phyloP scores from a whole-genome alignment of 2,888 invertebrate species.

The Rhabditoides inermis region DNA sequence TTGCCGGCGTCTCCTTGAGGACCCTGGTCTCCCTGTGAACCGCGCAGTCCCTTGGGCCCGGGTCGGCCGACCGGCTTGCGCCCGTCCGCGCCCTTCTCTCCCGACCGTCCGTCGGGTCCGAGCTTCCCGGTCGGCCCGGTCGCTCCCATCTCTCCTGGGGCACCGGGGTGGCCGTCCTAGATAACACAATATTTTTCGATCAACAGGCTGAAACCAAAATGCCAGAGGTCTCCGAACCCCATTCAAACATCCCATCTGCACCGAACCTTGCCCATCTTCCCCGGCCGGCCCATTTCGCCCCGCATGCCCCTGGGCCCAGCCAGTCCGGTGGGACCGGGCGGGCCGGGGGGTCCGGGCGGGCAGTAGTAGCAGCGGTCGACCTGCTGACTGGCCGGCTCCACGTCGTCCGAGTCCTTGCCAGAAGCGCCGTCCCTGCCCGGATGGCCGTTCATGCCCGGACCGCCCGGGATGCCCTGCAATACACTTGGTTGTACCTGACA shows the following conservation, averaged over 20 bases:
- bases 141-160: constrained; percentile 29
- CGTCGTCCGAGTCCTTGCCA: constrained; percentile 30
- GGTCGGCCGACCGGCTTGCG: constrained; percentile 45
- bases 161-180: too few relatives aligned
- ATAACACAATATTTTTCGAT: too few relatives aligned
- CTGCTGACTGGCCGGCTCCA: constrained; percentile 39
- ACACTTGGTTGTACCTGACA: too few relatives aligned
- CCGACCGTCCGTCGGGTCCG: constrained; percentile 32
- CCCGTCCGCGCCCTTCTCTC: constrained; percentile 47
- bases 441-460: constrained; percentile 16
- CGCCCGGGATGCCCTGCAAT: too few relatives aligned
- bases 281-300: constrained; percentile 11
- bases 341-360: constrained; percentile 25
- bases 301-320: constrained; percentile 33
- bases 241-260: background rate
- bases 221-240: too few relatives aligned
- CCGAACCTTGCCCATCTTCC: too few relatives aligned
- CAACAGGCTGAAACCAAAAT: too few relatives aligned
- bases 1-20: constrained; percentile 24
- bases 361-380: constrained; percentile 41
- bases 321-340: constrained; percentile 27
- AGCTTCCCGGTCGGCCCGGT: constrained; percentile 34
- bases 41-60: constrained; percentile 43
- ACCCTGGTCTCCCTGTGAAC: constrained; percentile 30
- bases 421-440: constrained; percentile 29